Evolutionary conservation across 2,113 vertebrate genomes (phyloP), one percentile per base, ranked within the genome.

Genomic region (Mirza zaza): DNA sequence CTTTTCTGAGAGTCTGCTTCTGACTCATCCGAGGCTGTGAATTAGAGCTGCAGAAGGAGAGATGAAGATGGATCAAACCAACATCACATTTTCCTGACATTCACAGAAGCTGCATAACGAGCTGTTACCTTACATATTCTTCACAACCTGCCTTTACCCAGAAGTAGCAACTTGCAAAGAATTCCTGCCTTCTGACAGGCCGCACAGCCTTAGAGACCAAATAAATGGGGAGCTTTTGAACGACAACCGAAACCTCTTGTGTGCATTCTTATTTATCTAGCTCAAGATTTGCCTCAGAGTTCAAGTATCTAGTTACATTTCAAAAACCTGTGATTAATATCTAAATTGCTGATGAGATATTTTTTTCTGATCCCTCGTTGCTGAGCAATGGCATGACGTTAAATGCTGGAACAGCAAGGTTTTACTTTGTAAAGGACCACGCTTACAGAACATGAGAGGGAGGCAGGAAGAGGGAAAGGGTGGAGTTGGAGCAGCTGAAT

Each of bases 21-120:
- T 96, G 94, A 95, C 92, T 96, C 94, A 95, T 91, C 82, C 48
- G 45, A 80, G 89, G 59, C 63, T 96, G 65, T 94, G 86, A 96
- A 92, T 45, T 11, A 39, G 81, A 95, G 57, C 70, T 67, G 61
- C 71, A 76, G 57, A 76, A 39, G 48, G 81, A 79, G n/a, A 94
- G 27, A 67, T 80, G 87, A 90, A 93, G 61, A 50, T 48, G 48
- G 65, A 90, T 95, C 79, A 83, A 76, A 65, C 63, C 70, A 91
- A 83, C 45, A 59, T 83, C 83, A 65, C 83, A 68, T 91, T 97
- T 93, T 91, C 84, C 21, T 94, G 77, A 95, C 91, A 91, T 71
- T 96, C 93, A 39, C 83, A 90, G 48, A 83, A 91, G 39, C 57
- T 36, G 8, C 70, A 59, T 71, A 95, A 94, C 75, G 80, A 96